phyloP scores from a whole-genome alignment of 2,797 vertebrate species.

The Spinus pinus region DNA sequence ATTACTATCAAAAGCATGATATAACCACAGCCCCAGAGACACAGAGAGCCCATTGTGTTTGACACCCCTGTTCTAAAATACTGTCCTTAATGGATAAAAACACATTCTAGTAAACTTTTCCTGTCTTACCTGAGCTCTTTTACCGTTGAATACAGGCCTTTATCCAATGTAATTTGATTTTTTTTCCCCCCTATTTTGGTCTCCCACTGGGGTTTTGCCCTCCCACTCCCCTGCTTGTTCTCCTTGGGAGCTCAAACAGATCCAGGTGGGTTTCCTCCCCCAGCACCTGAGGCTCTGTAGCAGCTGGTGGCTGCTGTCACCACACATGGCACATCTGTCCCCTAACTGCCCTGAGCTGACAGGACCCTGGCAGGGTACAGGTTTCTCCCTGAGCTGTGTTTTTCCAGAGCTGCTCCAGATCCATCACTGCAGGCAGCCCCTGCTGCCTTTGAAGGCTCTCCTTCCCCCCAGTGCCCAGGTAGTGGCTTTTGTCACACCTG shows the following conservation, averaged over 20 bases:
- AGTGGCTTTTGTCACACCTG: background rate
- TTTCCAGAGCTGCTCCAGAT: background rate
- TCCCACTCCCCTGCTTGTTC: background rate
- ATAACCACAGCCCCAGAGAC: background rate
- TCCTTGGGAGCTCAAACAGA: background rate
- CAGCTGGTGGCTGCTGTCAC: background rate
- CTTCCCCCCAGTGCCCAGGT: background rate
- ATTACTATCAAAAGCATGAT: background rate
- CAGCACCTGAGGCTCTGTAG: background rate
- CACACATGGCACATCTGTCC: fast-evolving
- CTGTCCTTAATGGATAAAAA: background rate
- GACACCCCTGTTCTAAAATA: background rate
- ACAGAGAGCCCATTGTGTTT: background rate
- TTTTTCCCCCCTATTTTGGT: background rate
- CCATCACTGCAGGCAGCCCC: fast-evolving
- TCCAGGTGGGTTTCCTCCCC: fast-evolving
- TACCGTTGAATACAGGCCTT: background rate
- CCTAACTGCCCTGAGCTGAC: background rate
- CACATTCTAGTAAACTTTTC: background rate
- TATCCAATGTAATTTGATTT: background rate
- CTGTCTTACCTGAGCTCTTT: background rate
- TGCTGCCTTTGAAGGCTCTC: background rate
- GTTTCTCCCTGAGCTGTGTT: background rate
- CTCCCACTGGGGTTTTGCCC: background rate
- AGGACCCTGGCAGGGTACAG: background rate